phyloP scores from a whole-genome alignment of 2,797 vertebrate species.

The Malacoraja senta region DNA sequence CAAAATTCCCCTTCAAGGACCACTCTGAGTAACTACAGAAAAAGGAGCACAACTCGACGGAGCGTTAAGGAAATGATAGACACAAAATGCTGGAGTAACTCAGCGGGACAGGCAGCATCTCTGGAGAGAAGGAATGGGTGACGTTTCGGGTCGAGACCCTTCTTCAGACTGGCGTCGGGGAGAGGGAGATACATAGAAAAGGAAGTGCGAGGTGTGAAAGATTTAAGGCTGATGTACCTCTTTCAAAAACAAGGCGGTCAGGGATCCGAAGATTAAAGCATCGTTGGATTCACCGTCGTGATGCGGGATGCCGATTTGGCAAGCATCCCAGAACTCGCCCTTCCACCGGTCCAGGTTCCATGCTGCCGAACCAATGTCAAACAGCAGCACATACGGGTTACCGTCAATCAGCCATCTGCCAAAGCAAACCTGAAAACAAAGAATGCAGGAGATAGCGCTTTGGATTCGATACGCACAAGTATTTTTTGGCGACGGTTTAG shows the following conservation, averaged over 20 bases:
- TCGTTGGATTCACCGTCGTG: conserved; percentile 84
- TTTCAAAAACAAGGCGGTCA: conserved; percentile 89
- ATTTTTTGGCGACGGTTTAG: too few species aligned
- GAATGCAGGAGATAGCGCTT: too few species aligned
- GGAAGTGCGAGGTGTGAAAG: too few species aligned
- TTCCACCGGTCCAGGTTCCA: conserved; percentile 92
- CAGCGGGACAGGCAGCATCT: too few species aligned
- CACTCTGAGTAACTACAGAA: not conserved
- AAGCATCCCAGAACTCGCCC: conserved; percentile 82
- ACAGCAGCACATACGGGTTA: conserved; percentile 82
- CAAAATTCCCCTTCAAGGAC: not conserved
- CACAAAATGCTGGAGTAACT: too few species aligned
- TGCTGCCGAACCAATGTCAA: conserved; percentile 77
- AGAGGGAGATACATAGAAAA: too few species aligned
- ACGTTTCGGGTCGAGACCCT: too few species aligned
- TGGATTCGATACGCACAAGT: too few species aligned
- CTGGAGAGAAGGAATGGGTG: too few species aligned
- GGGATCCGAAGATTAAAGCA: conserved; percentile 79
- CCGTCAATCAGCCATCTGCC: conserved; percentile 93
- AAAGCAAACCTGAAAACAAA: conserved; percentile 69
- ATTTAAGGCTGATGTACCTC: conserved; percentile 63
- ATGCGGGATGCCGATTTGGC: conserved; percentile 75
- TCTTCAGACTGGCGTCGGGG: too few species aligned
- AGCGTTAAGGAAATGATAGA: too few species aligned
- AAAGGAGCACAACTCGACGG: too few species aligned